Evolutionary conservation across 2,113 vertebrate species (phyloP), one percentile per base, ranked within the genome.

Genomic region (Antechinus flavipes): DNA sequence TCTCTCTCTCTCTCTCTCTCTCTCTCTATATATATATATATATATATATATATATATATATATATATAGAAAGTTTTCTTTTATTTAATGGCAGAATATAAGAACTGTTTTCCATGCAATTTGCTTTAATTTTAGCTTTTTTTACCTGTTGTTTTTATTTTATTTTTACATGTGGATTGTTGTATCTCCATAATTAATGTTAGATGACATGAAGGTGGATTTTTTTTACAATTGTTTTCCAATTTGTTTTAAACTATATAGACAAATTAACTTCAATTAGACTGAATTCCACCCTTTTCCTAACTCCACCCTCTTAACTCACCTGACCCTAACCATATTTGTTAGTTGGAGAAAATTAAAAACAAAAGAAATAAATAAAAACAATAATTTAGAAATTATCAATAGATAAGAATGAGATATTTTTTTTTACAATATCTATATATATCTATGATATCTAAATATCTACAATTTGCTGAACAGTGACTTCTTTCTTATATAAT

Each of bases 111-210:
- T 54, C 84, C 35, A 90, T 58, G 27, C 2, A 94, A 68, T 93
- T 94, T 95, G 35, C 47, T 96, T 97, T 94, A 24, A 89, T 89
- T 96, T 93, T 93, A 94, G n/a, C 61, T 95, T 92, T 93, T n/a
- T 93, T 91, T 94, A 49, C 35, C 25, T 49, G 89, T 54, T 4
- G 22, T 94, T 95, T 96, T 90, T 93, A 95, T 94, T 95, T 97
- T 8, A 91, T 94, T 95, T 94, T 90, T 68, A 90, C 92, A 84
- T 95, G 56, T 61, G 22, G 42, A 49, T 94, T 97, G 25, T 84
- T 94, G 95, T 97, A 91, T 26, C 55, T 92, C 50, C 56, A 89
- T 89, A 94, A 94, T 95, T 93, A 95, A 35, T 84, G 54, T 7
- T 35, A 91, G 26, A 94, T 94, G 90, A 91, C 91, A 94, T 89